Evolutionary conservation across 2,797 vertebrate species (phyloP).

Genomic region (Tinamus major): DNA sequence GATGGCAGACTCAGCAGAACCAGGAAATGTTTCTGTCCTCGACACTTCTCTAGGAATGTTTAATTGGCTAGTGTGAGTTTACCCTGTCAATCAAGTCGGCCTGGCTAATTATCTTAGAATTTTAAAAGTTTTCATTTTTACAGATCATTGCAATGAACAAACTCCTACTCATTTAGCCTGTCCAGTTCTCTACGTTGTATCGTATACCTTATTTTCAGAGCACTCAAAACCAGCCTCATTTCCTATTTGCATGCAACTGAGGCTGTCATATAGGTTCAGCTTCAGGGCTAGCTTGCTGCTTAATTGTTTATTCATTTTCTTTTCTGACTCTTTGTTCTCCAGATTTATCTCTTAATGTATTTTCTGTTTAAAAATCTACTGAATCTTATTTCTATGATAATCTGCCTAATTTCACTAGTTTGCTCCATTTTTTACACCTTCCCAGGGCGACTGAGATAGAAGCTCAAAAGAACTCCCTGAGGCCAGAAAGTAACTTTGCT

Average conservation of each 20-base stretch:
- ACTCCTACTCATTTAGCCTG: background rate
- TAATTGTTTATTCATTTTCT: background rate
- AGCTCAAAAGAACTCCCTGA: background rate
- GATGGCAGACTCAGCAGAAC: slow-evolving; percentile 23
- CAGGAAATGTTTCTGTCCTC: background rate
- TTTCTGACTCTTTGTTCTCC: background rate
- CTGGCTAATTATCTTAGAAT: background rate
- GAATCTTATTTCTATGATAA: background rate
- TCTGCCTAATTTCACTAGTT: fast-evolving
- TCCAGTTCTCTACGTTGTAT: background rate
- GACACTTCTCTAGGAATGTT: background rate
- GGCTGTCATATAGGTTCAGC: background rate
- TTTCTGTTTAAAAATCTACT: background rate
- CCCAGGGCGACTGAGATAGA: background rate
- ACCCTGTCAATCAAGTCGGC: background rate
- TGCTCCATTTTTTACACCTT: background rate
- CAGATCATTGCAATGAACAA: background rate
- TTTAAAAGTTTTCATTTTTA: background rate
- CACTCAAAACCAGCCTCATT: background rate
- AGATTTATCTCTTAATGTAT: background rate
- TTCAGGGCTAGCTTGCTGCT: background rate
- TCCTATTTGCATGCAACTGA: background rate
- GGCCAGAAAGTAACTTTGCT: background rate
- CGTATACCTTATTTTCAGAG: background rate
- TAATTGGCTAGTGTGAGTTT: background rate